Conservation (phyloP, 2,113 vertebrate species). For the Siphamia tubifer region DNA sequence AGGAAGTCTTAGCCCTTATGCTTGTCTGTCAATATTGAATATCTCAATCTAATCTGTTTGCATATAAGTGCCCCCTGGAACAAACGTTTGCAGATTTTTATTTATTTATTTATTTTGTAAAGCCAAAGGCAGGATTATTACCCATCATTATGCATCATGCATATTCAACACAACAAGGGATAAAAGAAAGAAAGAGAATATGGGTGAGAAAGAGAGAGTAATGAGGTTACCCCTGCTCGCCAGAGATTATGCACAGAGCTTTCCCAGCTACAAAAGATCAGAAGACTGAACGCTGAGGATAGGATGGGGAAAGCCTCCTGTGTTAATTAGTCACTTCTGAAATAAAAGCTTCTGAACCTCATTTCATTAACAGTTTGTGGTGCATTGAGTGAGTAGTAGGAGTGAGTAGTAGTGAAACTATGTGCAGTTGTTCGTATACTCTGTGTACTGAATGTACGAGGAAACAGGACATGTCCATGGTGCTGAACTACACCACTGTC, state of each 20-base stretch:
- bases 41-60: constrained; percentile 27
- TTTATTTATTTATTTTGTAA: constrained; percentile 2
- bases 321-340: constrained; percentile 53
- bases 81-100: constrained; percentile 11
- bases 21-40: constrained; percentile 12
- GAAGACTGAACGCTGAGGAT: constrained; percentile 42
- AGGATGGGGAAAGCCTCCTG: constrained; percentile 53
- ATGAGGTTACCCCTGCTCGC: constrained; percentile 59
- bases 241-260: constrained; percentile 59
- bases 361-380: constrained; percentile 23
- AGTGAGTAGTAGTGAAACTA: constrained; percentile 18
- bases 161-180: constrained; percentile 53
- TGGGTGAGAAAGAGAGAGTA: constrained; percentile 18
- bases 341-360: constrained; percentile 26
- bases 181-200: constrained; percentile 12
- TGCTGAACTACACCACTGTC: constrained; percentile 39
- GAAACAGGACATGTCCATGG: constrained; percentile 63
- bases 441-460: constrained; percentile 4
- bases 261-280: constrained; percentile 61
- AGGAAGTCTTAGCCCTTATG: neutral
- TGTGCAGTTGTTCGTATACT: neutral
- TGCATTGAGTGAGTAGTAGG: constrained; percentile 10
- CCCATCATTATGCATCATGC: constrained; percentile 60
- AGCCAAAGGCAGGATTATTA: constrained; percentile 49
- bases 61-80: neutral